Evolutionary conservation across 2,797 vertebrate genomes (phyloP).

Genomic region (Lithobates pipiens): DNA sequence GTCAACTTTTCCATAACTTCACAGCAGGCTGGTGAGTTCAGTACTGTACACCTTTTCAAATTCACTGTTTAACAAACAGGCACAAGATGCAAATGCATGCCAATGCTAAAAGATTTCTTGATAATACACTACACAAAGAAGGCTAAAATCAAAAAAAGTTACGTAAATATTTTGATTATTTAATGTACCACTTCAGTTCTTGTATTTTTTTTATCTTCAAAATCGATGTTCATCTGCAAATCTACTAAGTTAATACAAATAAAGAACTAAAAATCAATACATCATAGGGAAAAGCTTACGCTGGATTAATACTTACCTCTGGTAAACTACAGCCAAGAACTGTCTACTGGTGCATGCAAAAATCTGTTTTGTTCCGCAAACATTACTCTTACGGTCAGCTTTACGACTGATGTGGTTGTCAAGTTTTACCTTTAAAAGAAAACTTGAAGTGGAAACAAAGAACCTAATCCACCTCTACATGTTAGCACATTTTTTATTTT

Average conservation of each 20-base stretch:
- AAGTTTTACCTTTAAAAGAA: too few species aligned
- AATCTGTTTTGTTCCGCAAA: neutral
- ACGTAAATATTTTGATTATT: too few species aligned
- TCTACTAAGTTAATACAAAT: neutral
- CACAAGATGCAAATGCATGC: constrained; percentile 22
- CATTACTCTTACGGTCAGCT: too few species aligned
- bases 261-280: neutral
- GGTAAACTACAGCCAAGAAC: neutral
- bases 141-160: too few species aligned
- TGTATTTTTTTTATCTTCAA: too few species aligned
- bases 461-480: too few species aligned
- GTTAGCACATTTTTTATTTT: too few species aligned
- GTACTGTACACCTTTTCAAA: constrained; percentile 34
- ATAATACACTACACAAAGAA: constrained; percentile 2
- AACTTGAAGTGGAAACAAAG: too few species aligned
- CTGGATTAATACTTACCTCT: neutral
- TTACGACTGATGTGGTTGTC: too few species aligned
- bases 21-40: constrained; percentile 40
- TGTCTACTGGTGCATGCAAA: neutral
- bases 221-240: neutral
- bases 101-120: constrained; percentile 27
- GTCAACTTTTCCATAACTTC: constrained; percentile 61
- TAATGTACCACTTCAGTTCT: too few species aligned
- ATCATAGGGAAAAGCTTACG: neutral
- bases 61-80: constrained; percentile 29